Base-by-base conservation (phyloP, 2,113 vertebrate species). In the Eptatretus burgeri region DNA sequence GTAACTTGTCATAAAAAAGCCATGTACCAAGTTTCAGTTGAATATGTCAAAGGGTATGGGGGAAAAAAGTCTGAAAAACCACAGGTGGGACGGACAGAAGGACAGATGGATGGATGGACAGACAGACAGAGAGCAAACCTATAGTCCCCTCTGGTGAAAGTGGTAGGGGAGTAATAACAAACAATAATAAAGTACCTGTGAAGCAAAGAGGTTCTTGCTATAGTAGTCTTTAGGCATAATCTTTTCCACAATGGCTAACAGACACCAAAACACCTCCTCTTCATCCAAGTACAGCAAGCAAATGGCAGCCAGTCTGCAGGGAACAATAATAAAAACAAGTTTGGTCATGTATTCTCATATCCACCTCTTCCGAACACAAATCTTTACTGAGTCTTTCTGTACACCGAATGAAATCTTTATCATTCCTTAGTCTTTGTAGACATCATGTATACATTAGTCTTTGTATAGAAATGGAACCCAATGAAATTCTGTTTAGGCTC, bases 261-360 rank as follows among this genome's bases (percentile, higher is more conserved):
- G 72, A 69, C 83, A 91, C 83, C 85, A 93, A 75, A 96, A 96
- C 51, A 85, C 81, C 67, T 93, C 88, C 50, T 96, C 88, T 17
- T 76, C 79, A 67, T 82, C 77, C 18, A 95, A 75, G 17, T 93
- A 75, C 53, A 96, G 71, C 9, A 96, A 78, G 11, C 83, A 79
- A 1, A 94, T 70, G 68, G 85, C 91, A 0, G 84, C 85, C 73
- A 96, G 64, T 69, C 88, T 96, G 72, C 13, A 62, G 70, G 2
- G 66, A 13, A 49, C 66, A 63, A 14, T 49, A 49, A 51, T 49
- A 60, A 19, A 56, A 27, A 51, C 49, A 51, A 18, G 51, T 56
- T 56, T 13, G 14, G 2, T 14, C 18, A 9, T 5, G 62, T 13
- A 10, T 19, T 5, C 41, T 18, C 20, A n/a, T 17, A 10, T 62